Evolutionary conservation across 92 coral and sea anemone species (phyloP), one percentile per base, ranked within the genome.

Genomic region (Umimayanthus kanabou): DNA sequence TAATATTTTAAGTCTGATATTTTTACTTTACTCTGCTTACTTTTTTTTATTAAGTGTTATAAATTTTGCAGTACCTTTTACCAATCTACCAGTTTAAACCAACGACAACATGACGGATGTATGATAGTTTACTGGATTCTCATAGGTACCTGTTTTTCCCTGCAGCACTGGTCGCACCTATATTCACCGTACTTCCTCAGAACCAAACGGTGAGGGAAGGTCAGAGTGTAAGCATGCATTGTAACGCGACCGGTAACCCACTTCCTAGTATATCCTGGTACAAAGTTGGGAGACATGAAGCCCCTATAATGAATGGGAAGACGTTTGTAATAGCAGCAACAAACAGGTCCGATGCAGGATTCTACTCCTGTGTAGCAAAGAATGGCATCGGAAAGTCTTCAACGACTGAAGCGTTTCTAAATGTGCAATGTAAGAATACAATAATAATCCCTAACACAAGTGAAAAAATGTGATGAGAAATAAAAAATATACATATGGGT

Each of bases 171-270:
- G 83, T 80, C 29, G 55, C 90, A 25, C 90, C 93, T n/a, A 64
- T 69, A 43, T 67, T 81, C 50, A 87, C 64, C 5, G 37, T 69
- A 40, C 45, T 0, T 25, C 93, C 93, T 42, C 57, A 77, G 40
- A 57, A 87, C 5, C 90, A 82, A 25, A 77, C 79, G n/a, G 82
- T 88, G 16, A 77, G 28, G 73, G 90, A 90, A 77, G 55, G 76
- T 13, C 29, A 82, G n/a, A 49, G 88, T 11, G 88, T 82, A 9
- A 37, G 43, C 14, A 57, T 90, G 39, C 77, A 20, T 87, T 91
- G 93, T 87, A 76, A 82, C 33, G 93, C 93, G 11, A 84, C 87
- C 57, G 93, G 93, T 8, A 82, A 91, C 79, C 93, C 93, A 14
- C 0, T 53, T 55, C 93, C 93, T 0, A 83, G 37, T 22, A 49